These are phyloP conservation scores for Lagodon rhomboides DNA, from an alignment of 2,797 vertebrate species.

Conservation along the genomic window DNA sequence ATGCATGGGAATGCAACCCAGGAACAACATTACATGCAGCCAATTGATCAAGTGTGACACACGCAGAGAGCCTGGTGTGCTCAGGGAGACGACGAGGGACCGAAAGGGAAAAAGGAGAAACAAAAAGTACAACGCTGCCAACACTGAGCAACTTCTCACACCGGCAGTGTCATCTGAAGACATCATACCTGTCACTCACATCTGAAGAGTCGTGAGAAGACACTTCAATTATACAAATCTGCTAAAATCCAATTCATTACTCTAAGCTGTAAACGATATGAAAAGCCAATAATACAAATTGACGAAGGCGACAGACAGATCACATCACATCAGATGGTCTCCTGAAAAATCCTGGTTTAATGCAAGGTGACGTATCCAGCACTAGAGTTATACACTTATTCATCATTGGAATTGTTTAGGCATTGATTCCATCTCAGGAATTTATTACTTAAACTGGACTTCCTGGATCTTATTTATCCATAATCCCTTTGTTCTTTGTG, in stretches of 20 bases:
- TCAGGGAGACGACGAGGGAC: constrained; percentile 20
- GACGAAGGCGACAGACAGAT: neutral
- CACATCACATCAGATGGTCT: neutral
- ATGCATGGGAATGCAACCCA: constrained; percentile 59
- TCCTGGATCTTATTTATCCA: neutral
- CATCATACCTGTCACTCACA: constrained; percentile 14
- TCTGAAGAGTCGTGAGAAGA: neutral
- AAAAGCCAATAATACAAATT: neutral
- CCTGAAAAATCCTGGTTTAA: neutral
- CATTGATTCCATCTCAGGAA: too few relatives aligned
- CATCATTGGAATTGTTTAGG: neutral
- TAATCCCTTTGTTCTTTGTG: too few relatives aligned
- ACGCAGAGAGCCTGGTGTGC: constrained; percentile 36
- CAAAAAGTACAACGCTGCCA: constrained; percentile 19
- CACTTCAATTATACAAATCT: constrained; percentile 3
- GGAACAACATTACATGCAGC: constrained; percentile 55
- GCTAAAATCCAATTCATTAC: constrained; percentile 1
- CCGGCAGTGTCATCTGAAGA: constrained; percentile 1
- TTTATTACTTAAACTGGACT: neutral
- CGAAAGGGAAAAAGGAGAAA: neutral
- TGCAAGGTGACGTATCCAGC: neutral
- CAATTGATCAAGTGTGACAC: constrained; percentile 68
- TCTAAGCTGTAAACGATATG: neutral
- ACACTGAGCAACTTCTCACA: neutral
- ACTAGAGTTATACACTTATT: neutral